Percentiles rank a stretch among this genome's conserved stretches.
Evolutionary conservation across 2,113 vertebrate genomes (phyloP).

Genomic region (Dromas ardeola): DNA sequence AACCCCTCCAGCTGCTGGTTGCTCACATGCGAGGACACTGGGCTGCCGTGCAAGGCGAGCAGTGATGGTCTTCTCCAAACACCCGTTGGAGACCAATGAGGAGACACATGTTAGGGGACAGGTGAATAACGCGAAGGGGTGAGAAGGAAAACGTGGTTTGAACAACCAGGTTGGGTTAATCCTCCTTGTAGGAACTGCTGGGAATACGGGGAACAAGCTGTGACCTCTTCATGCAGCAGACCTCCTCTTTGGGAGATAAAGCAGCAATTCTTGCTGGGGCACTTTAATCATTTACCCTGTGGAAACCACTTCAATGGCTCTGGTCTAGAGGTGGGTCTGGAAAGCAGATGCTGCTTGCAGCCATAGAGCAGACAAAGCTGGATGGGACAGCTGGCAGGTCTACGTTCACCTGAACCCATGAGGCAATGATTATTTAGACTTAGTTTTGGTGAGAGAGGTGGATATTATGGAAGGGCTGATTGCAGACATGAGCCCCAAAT

Average conservation of each 20-base stretch:
- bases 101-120: accelerated
- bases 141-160: background rate
- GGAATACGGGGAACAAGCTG: background rate
- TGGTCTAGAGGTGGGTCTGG: background rate
- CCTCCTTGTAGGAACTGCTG: background rate
- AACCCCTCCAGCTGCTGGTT: background rate
- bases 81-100: background rate
- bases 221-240: background rate
- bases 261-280: background rate
- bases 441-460: background rate
- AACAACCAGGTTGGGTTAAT: background rate
- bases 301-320: background rate
- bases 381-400: background rate
- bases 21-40: background rate
- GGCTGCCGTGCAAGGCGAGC: too few species aligned
- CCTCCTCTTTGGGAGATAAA: background rate
- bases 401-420: accelerated
- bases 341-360: background rate
- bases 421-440: background rate
- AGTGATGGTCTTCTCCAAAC: background rate
- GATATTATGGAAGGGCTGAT: background rate
- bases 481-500: background rate
- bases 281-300: too few species aligned
- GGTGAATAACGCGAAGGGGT: background rate
- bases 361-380: background rate